Evolutionary conservation across 2,888 invertebrate species (phyloP), one percentile per base, ranked within the genome.

Genomic region (Napeogenes inachia): DNA sequence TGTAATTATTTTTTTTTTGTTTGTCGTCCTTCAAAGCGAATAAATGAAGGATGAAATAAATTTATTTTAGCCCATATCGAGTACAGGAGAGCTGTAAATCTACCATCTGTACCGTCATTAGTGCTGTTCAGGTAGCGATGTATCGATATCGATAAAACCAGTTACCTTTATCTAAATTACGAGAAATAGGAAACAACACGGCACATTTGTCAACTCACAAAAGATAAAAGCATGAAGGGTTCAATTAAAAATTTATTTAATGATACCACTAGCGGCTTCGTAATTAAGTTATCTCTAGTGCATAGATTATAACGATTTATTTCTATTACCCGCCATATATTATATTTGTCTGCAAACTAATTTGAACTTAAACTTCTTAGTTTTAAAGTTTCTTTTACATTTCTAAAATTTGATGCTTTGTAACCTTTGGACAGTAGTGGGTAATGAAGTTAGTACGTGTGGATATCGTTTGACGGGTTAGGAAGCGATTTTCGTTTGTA

Each of bases 391-490:
- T 42, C 55, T 42, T 61, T 66, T 67, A 13, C n/a, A 47, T 46
- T 56, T 45, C 4, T 4, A 6, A 4, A 3, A 32, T 0, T 0
- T 0, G 13, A 10, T 3, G 50, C 54, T 35, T 6, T 55, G 57
- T 55, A 46, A 54, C 47, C 45, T 5, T n/a, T n/a, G 46, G 12
- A 21, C n/a, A 10, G 50, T 35, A 56, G 42, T 55, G 55, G 57
- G 60, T 55, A 57, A 46, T 45, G 62, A 63, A 70, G 70, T 69
- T 70, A 73, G 70, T 70, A 70, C 67, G 77, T 77, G 78, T 73
- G 70, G 76, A 78, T 82, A 81, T 82, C 81, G 75, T 60, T 64
- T 68, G 72, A 67, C 64, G 64, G 67, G 70, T 68, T 70, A 68
- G 71, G 71, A 70, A 73, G 67, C 74, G 72, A 73, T 73, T 75